Conservation (phyloP, 2,113 vertebrate species). For the Leptobrachium ailaonicum region DNA sequence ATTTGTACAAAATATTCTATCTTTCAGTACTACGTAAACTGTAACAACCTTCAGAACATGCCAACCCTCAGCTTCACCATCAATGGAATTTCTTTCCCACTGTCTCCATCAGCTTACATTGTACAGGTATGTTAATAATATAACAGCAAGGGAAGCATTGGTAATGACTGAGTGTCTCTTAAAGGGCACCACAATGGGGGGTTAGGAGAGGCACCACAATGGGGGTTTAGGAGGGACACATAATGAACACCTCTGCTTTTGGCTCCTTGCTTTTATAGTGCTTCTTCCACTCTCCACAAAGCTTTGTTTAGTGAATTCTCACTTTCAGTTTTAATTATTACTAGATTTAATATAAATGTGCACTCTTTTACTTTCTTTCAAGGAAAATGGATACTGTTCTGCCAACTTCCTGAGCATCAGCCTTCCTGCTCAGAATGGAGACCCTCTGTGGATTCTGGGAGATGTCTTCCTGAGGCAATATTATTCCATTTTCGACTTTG, state of each 20-base stretch:
- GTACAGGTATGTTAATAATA: constrained; percentile 40
- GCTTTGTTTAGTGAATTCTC: too few species aligned
- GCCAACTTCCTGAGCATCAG: constrained; percentile 42
- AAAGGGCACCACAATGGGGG: too few species aligned
- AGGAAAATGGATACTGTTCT: constrained; percentile 43
- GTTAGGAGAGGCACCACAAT: too few species aligned
- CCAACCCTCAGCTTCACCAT: constrained; percentile 65
- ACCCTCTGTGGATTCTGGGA: constrained; percentile 53
- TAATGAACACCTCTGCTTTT: too few species aligned
- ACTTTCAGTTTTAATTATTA: too few species aligned
- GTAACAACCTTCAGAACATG: constrained; percentile 56
- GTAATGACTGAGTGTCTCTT: too few species aligned
- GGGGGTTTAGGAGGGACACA: too few species aligned
- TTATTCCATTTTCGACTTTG: constrained; percentile 48
- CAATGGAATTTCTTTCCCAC: constrained; percentile 54
- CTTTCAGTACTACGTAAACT: constrained; percentile 62
- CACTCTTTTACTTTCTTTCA: neutral
- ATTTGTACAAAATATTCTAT: neutral
- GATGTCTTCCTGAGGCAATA: constrained; percentile 52
- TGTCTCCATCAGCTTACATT: constrained; percentile 62
- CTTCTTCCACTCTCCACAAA: too few species aligned
- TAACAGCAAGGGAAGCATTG: too few species aligned
- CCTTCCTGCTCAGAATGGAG: constrained; percentile 31
- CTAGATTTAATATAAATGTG: too few species aligned
- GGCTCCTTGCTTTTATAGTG: too few species aligned